phyloP scores from a whole-genome alignment of 2,113 vertebrate species.

The Cynopterus brachyotis region DNA sequence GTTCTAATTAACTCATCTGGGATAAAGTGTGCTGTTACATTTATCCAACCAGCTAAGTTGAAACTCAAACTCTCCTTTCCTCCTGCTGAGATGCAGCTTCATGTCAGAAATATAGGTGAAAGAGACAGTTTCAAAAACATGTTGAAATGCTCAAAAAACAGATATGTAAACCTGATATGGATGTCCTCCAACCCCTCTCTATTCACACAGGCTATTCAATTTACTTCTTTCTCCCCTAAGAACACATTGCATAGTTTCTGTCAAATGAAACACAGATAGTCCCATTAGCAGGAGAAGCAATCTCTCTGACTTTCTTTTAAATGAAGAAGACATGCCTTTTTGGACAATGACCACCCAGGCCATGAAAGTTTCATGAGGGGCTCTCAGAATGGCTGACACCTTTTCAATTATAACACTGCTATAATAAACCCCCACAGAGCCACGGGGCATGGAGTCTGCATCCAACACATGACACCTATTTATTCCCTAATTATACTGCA shows the following conservation, averaged over 20 bases:
- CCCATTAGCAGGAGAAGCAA: conserved; percentile 11
- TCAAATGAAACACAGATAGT: conserved; percentile 23
- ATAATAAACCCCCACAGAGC: conserved; percentile 69
- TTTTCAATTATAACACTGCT: conserved; percentile 61
- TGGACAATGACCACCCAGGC: conserved; percentile 56
- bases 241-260: neutral
- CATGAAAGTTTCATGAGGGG: conserved; percentile 71
- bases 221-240: neutral
- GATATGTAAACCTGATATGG: neutral
- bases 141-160: neutral
- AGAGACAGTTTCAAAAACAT: conserved; percentile 43
- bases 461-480: conserved; percentile 39
- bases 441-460: neutral
- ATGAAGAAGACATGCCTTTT: conserved; percentile 44
- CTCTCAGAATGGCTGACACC: conserved; percentile 29
- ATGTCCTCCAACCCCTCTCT: neutral
- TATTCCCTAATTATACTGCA: conserved; percentile 68
- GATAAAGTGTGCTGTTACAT: conserved; percentile 36
- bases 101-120: neutral
- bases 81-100: neutral
- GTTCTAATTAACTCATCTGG: conserved; percentile 66
- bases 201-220: neutral
- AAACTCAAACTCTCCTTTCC: neutral
- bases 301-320: conserved; percentile 21
- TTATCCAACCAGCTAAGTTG: neutral